phyloP scores from a whole-genome alignment of 1,140 invertebrate species.

The Drosophila pandora region DNA sequence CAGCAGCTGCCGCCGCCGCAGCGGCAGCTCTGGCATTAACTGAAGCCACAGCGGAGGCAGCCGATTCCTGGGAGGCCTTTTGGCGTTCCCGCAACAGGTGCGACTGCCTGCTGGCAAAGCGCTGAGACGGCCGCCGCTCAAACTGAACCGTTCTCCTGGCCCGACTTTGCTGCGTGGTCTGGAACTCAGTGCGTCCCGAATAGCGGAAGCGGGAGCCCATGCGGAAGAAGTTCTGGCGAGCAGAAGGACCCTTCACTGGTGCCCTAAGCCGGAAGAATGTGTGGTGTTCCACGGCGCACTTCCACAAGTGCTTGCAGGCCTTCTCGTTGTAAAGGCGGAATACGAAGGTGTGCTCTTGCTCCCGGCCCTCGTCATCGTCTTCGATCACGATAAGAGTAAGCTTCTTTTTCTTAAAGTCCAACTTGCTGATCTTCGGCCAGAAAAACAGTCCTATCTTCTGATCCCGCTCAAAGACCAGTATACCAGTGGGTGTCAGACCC shows the following conservation, averaged over 20 bases:
- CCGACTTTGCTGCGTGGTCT: conserved; percentile 95
- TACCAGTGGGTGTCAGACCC: conserved; percentile 98
- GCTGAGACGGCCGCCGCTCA: conserved; percentile 97
- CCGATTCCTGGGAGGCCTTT: conserved; percentile 84
- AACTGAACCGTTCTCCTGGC: conserved; percentile 96
- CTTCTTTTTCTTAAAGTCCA: conserved; percentile 98
- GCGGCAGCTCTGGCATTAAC: conserved; percentile 74
- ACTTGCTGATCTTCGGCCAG: conserved; percentile 97
- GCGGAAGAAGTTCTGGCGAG: conserved; percentile 97
- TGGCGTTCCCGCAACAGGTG: conserved; percentile 91
- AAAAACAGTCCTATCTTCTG: conserved; percentile 99
- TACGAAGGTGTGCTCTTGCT: conserved; percentile 97
- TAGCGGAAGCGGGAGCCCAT: conserved; percentile 98
- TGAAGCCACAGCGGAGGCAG: conserved; percentile 80
- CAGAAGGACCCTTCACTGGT: conserved; percentile 94
- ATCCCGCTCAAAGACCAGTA: conserved; percentile 97
- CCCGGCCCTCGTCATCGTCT: conserved; percentile 96
- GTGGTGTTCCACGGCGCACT: conserved; percentile 99
- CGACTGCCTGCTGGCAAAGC: conserved; percentile 95
- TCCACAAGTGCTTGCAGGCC: conserved; percentile 99
- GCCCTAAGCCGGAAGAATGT: conserved; percentile 98
- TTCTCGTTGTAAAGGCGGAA: conserved; percentile 97
- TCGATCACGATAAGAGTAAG: conserved; percentile 97
- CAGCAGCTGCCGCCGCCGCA: conserved; percentile 76
- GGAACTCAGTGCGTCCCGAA: conserved; percentile 97